Evolutionary conservation across 2,113 vertebrate genomes (phyloP).

Genomic region (Greenwoodochromis staneri): DNA sequence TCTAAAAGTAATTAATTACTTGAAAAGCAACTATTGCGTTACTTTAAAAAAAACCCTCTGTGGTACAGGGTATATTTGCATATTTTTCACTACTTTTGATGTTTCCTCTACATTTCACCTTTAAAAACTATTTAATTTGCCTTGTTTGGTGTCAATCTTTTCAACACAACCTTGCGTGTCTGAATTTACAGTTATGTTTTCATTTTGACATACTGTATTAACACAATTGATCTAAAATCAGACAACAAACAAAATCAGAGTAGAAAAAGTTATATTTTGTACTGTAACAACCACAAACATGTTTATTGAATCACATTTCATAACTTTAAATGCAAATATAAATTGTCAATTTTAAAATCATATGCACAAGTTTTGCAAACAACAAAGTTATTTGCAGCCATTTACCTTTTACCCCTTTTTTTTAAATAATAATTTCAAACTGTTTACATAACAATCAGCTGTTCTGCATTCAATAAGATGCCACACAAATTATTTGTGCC

Average conservation of each 20-base stretch:
- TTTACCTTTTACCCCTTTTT: background rate
- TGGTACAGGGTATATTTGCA: background rate
- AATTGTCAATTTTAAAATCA: background rate
- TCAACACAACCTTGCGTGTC: background rate
- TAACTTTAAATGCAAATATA: background rate
- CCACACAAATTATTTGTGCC: background rate
- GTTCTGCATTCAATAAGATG: background rate
- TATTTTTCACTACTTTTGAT: background rate
- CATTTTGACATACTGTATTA: background rate
- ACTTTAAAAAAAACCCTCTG: accelerated
- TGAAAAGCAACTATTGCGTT: background rate
- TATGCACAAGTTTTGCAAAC: background rate
- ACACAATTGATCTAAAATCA: background rate
- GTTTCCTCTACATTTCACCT: background rate
- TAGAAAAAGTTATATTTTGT: background rate
- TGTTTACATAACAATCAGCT: background rate
- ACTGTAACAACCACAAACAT: background rate
- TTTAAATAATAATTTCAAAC: accelerated
- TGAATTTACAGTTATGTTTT: background rate
- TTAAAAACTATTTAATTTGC: background rate
- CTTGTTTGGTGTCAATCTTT: background rate
- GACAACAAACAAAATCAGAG: background rate
- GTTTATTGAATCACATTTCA: background rate
- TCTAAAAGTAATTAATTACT: background rate
- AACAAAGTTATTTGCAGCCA: background rate